A percentile compares a stretch with the other conserved stretches of the same genome.
phyloP scores from a whole-genome alignment of 2,888 invertebrate genomes.

The Iphiclides podalirius region DNA sequence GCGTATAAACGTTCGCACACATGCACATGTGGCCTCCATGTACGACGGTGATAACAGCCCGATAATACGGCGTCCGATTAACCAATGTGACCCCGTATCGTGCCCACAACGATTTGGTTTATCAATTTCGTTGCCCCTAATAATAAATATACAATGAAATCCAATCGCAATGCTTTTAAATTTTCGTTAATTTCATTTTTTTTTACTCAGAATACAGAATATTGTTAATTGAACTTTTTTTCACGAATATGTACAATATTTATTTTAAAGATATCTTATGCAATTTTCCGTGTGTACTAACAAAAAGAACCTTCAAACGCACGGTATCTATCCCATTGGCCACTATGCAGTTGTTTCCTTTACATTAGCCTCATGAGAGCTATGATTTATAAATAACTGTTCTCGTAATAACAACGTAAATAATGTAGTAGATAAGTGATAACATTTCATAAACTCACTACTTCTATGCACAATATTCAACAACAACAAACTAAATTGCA shows the following conservation, averaged over 20 bases:
- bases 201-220: no score
- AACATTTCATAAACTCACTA: no score
- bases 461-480: no score
- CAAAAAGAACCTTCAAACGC: conserved; percentile 10
- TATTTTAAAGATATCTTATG: no score
- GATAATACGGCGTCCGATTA: conserved; percentile 68
- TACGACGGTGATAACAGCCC: conserved; percentile 58
- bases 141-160: no score
- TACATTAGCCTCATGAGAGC: conserved; percentile 5
- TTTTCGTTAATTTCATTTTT: conserved; percentile 2
- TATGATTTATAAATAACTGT: no score
- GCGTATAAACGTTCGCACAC: conserved; percentile 40
- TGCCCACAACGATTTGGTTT: conserved; percentile 3
- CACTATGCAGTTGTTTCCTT: not conserved
- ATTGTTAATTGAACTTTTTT: no score
- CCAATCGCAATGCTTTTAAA: not conserved
- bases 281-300: not conserved
- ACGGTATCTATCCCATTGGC: not conserved
- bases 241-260: no score
- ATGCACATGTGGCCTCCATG: conserved; percentile 40
- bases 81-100: conserved; percentile 65
- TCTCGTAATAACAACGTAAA: no score
- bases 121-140: not conserved
- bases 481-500: no score
- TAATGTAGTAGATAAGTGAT: no score